Evolutionary conservation across 2,888 invertebrate genomes (phyloP).

Genomic region (Ethmia dodecea): DNA sequence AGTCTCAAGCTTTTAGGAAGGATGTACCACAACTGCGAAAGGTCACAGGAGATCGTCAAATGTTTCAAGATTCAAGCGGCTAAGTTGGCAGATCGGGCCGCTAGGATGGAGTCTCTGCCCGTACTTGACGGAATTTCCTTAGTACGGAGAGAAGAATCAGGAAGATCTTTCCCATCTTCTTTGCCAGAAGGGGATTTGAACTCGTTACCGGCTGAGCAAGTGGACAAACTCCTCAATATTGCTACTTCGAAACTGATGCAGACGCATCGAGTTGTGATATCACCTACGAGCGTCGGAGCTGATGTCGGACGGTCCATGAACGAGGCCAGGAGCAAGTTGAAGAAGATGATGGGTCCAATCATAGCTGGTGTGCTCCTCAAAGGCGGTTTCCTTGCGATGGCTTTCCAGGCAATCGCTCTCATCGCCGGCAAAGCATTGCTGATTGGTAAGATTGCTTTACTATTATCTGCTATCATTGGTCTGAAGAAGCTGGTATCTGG

Average conservation of each 20-base stretch:
- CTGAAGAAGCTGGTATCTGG: conserved; percentile 86
- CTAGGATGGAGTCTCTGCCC: conserved; percentile 79
- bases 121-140: conserved; percentile 80
- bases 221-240: conserved; percentile 77
- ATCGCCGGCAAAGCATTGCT: conserved; percentile 89
- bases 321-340: conserved; percentile 79
- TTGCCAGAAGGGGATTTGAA: conserved; percentile 78
- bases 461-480: conserved; percentile 87
- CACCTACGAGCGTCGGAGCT: conserved; percentile 55
- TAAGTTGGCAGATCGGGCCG: conserved; percentile 80
- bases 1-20: conserved; percentile 70
- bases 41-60: conserved; percentile 80
- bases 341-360: conserved; percentile 82
- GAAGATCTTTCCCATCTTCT: conserved; percentile 66
- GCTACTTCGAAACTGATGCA: conserved; percentile 78
- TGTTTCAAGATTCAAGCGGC: conserved; percentile 85
- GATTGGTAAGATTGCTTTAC: conserved; percentile 89
- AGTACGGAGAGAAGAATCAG: conserved; percentile 62
- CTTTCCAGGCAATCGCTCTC: conserved; percentile 84
- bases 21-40: conserved; percentile 80
- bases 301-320: conserved; percentile 65
- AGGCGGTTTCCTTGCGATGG: conserved; percentile 84
- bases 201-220: conserved; percentile 76
- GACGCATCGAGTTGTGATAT: conserved; percentile 77
- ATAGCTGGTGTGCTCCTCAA: conserved; percentile 84